Percentiles rank a stretch among this genome's conserved stretches.
phyloP scores from a whole-genome alignment of 1,140 invertebrate species.

The Oreohelix idahoensis region DNA sequence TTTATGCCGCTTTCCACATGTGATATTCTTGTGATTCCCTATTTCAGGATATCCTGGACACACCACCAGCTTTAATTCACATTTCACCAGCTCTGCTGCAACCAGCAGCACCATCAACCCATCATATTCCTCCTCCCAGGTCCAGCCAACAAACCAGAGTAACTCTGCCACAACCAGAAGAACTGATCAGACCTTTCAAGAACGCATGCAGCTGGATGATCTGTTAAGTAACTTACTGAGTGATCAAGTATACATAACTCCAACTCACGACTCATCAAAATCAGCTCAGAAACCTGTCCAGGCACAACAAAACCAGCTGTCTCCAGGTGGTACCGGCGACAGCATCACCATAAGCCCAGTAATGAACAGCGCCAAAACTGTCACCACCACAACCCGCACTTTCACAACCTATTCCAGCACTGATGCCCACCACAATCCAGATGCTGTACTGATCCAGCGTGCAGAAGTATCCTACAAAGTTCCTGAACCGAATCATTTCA shows the following conservation, averaged over 20 bases:
- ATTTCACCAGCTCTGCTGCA: slow-evolving; percentile 16
- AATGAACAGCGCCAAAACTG: slow-evolving; percentile 38
- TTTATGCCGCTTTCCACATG: too few species aligned
- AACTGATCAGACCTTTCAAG: slow-evolving; percentile 54
- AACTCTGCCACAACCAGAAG: slow-evolving; percentile 34
- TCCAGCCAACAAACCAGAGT: slow-evolving; percentile 42
- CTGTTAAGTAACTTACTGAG: slow-evolving; percentile 69
- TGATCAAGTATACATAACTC: slow-evolving; percentile 58
- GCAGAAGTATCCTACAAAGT: slow-evolving; percentile 64
- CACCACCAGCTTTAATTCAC: slow-evolving; percentile 39
- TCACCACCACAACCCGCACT: slow-evolving; percentile 59
- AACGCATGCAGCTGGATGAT: slow-evolving; percentile 69
- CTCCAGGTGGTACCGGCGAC: slow-evolving; percentile 25
- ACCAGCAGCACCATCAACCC: not conserved
- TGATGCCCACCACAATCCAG: slow-evolving; percentile 45
- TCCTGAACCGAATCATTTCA: slow-evolving; percentile 58
- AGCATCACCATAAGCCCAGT: slow-evolving; percentile 37
- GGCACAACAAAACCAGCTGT: slow-evolving; percentile 35
- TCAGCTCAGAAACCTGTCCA: slow-evolving; percentile 2
- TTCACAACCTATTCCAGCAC: slow-evolving; percentile 54
- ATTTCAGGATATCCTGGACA: slow-evolving; percentile 40
- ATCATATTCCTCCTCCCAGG: slow-evolving; percentile 32
- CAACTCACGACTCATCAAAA: not conserved
- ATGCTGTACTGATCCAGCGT: slow-evolving; percentile 59
- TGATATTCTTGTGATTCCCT: not conserved